These are phyloP conservation scores for Alligator sinensis DNA, from an alignment of 2,113 vertebrate genomes.

Conservation along the genomic window DNA sequence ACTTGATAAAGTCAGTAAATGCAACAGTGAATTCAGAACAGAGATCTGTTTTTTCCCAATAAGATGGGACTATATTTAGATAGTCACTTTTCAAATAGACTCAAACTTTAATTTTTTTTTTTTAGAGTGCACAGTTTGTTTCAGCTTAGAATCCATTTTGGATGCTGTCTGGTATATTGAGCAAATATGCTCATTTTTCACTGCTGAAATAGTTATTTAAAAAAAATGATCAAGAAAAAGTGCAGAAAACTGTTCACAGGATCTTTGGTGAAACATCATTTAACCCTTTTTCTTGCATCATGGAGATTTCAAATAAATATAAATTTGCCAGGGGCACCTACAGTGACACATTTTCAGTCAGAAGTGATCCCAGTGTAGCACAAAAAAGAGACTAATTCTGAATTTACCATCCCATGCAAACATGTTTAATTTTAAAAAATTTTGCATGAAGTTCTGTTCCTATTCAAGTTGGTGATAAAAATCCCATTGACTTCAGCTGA, in stretches of 20 bases:
- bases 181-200: neutral
- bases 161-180: neutral
- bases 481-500: neutral
- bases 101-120: neutral
- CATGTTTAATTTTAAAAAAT: neutral
- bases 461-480: neutral
- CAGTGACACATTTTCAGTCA: neutral
- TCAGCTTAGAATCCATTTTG: neutral
- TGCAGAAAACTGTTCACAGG: neutral
- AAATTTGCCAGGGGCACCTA: neutral
- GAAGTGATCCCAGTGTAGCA: neutral
- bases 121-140: neutral
- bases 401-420: neutral
- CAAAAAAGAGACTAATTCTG: neutral
- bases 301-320: neutral
- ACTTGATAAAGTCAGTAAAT: neutral
- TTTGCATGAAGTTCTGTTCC: neutral
- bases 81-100: neutral
- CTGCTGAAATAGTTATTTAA: neutral
- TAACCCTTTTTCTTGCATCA: neutral
- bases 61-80: neutral
- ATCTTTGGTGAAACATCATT: neutral
- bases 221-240: neutral
- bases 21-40: neutral
- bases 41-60: neutral